A percentile compares a stretch with the other conserved stretches of the same genome.
phyloP scores from a whole-genome alignment of 1,140 invertebrate species.

The Frieseomelitta varia region DNA sequence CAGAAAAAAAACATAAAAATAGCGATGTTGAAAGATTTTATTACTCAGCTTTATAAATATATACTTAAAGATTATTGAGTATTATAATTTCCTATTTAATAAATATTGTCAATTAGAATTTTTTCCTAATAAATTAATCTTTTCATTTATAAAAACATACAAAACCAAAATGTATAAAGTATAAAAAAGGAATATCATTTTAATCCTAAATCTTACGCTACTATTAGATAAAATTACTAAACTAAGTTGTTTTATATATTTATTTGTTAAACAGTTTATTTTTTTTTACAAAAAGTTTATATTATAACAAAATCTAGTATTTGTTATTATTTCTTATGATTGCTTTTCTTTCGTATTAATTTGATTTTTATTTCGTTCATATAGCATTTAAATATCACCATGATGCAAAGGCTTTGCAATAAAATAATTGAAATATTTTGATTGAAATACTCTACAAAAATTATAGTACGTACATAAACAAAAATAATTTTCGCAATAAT shows the following conservation, averaged over 20 bases:
- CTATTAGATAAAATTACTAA: background rate
- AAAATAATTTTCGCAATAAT: background rate
- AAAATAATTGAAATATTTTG: background rate
- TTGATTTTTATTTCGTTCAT: background rate
- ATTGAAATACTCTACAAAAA: background rate
- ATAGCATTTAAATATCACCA: background rate
- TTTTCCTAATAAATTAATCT: background rate
- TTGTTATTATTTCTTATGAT: background rate
- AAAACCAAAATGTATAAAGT: background rate
- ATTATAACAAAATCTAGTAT: background rate
- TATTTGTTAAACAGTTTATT: background rate
- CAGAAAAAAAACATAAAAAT: background rate
- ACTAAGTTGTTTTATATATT: background rate
- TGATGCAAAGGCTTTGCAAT: background rate
- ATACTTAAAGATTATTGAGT: background rate
- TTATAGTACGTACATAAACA: background rate
- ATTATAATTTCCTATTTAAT: slow-evolving; percentile 11
- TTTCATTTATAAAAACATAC: background rate
- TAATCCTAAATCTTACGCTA: too few relatives aligned
- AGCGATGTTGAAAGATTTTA: background rate
- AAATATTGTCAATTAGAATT: slow-evolving; percentile 1
- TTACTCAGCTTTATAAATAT: slow-evolving; percentile 9
- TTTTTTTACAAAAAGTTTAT: background rate
- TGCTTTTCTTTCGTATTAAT: background rate
- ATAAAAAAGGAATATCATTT: too few relatives aligned